Percentiles rank a stretch among this genome's conserved stretches.
Evolutionary conservation across 2,113 vertebrate genomes (phyloP).

Genomic region (Orthonyx spaldingii): DNA sequence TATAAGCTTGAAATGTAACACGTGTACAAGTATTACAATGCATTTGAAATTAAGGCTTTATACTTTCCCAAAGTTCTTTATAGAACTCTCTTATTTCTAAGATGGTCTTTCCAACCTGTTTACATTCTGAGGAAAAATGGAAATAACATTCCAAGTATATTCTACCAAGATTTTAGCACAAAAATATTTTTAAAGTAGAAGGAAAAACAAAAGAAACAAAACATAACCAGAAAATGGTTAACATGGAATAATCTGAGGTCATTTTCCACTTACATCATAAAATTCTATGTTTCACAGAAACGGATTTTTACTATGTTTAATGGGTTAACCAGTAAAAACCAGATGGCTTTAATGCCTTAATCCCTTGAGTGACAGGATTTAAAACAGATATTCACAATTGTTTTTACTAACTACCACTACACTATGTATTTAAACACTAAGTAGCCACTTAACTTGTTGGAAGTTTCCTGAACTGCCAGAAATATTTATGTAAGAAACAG

Average conservation of each 20-base stretch:
- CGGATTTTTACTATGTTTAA: not conserved
- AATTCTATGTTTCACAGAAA: not conserved
- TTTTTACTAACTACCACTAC: not conserved
- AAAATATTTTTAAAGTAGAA: not conserved
- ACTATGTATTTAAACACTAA: not conserved
- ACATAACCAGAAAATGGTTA: not conserved
- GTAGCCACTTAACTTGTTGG: not conserved
- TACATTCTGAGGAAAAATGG: not conserved
- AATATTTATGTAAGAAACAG: not conserved
- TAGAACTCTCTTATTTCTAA: not conserved
- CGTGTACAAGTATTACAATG: not conserved
- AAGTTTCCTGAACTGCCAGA: not conserved
- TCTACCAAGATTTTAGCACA: not conserved
- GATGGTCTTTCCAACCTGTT: not conserved
- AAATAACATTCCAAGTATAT: not conserved
- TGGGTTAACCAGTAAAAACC: not conserved
- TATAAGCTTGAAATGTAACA: not conserved
- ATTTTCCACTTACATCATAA: not conserved
- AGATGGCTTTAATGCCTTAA: not conserved
- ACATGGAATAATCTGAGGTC: not conserved
- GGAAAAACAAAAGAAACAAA: not conserved
- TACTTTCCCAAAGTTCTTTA: not conserved
- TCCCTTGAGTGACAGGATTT: not conserved
- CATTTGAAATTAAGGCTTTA: not conserved
- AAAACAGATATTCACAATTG: not conserved